These are phyloP conservation scores for Oriolus oriolus DNA, from an alignment of 2,113 vertebrate genomes.

Conservation along the genomic window DNA sequence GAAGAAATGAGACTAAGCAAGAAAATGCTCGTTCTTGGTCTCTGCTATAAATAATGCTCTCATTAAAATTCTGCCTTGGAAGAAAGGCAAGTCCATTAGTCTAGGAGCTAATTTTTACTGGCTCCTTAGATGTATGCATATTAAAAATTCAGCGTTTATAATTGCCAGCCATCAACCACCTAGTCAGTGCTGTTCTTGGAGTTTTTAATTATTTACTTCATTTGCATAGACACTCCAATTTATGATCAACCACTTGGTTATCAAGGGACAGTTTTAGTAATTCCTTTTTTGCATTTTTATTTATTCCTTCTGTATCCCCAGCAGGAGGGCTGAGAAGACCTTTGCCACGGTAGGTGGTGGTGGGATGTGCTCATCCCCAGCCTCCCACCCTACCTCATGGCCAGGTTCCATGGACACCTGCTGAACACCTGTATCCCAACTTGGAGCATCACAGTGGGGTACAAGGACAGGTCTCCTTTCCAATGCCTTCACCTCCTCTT, in stretches of 20 bases:
- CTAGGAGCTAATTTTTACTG: constrained; percentile 80
- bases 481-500: not conserved
- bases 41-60: constrained; percentile 78
- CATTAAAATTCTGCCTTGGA: constrained; percentile 80
- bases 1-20: constrained; percentile 64
- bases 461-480: not conserved
- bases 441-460: fast-evolving
- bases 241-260: constrained; percentile 76
- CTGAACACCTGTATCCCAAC: not conserved
- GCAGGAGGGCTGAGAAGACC: not conserved
- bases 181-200: constrained; percentile 77
- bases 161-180: constrained; percentile 82
- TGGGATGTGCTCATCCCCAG: not conserved
- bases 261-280: constrained; percentile 73
- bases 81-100: constrained; percentile 81
- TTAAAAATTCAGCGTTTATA: constrained; percentile 82
- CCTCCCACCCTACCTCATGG: fast-evolving
- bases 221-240: constrained; percentile 81
- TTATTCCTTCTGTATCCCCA: constrained; percentile 57
- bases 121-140: constrained; percentile 78
- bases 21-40: constrained; percentile 65
- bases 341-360: not conserved
- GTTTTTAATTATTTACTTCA: constrained; percentile 85
- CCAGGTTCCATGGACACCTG: fast-evolving
- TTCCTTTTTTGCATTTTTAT: constrained; percentile 72